Percentiles rank a stretch among this genome's conserved stretches.
phyloP scores from a whole-genome alignment of 1,140 invertebrate genomes.

The Trichonephila clavipes region DNA sequence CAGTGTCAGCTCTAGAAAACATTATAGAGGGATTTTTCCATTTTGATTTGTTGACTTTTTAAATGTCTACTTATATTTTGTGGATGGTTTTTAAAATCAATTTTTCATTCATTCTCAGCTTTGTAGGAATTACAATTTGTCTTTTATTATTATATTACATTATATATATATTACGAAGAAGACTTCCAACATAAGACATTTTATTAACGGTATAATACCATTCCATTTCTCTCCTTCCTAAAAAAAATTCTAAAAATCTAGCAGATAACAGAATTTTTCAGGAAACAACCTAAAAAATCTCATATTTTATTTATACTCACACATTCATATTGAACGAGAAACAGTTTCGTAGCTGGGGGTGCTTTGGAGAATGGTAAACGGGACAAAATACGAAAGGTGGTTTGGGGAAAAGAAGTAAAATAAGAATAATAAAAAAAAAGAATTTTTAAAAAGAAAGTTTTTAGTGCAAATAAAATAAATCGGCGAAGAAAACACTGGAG shows the following conservation, averaged over 20 bases:
- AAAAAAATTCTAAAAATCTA: not conserved
- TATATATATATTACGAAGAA: no score
- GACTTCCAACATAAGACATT: not conserved
- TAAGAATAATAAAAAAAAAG: no score
- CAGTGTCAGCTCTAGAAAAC: no score
- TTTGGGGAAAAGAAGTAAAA: not conserved
- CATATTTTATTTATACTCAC: constrained; percentile 63
- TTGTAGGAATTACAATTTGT: no score
- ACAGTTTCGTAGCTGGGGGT: constrained; percentile 44
- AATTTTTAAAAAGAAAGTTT: not conserved
- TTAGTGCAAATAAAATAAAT: constrained; percentile 62
- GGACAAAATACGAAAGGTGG: constrained; percentile 40
- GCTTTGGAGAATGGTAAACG: not conserved
- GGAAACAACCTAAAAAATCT: constrained; percentile 14
- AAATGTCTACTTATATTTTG: no score
- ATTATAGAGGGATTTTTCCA: no score
- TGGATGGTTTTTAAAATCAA: no score
- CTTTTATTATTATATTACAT: no score
- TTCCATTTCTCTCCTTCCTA: not conserved
- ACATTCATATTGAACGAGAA: constrained; percentile 48
- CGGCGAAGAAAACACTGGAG: not conserved
- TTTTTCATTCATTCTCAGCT: no score
- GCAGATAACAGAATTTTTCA: not conserved
- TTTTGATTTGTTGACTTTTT: no score
- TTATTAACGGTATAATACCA: not conserved